These are phyloP conservation scores for Boloria selene DNA, from an alignment of 2,888 invertebrate species.

Conservation along the genomic window DNA sequence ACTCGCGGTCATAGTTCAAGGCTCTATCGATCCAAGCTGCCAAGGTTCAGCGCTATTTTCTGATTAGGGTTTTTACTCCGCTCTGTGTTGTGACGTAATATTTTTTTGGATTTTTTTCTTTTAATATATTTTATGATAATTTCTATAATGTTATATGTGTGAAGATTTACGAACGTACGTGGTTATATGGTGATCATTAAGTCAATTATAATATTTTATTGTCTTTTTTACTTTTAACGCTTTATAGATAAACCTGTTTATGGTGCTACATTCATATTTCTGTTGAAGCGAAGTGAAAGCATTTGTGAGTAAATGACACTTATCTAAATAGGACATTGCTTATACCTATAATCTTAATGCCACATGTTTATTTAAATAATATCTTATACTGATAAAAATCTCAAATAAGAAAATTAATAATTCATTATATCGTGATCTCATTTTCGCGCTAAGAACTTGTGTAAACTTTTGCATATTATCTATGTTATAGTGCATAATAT, in stretches of 20 bases:
- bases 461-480: background rate
- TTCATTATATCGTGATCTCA: background rate
- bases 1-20: conserved; percentile 49
- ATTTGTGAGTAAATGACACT: conserved; percentile 23
- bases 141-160: background rate
- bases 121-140: too few relatives aligned
- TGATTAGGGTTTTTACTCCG: conserved; percentile 25
- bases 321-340: conserved; percentile 31
- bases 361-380: conserved; percentile 20
- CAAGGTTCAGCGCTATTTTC: conserved; percentile 61
- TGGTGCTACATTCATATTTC: too few relatives aligned
- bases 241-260: too few relatives aligned
- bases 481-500: background rate
- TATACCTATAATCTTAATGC: conserved; percentile 26
- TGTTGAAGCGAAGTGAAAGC: conserved; percentile 25
- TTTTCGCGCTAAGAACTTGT: background rate
- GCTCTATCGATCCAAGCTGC: conserved; percentile 71
- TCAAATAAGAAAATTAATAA: conserved; percentile 12
- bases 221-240: too few relatives aligned
- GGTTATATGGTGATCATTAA: too few relatives aligned
- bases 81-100: background rate
- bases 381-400: conserved; percentile 29
- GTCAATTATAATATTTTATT: too few relatives aligned
- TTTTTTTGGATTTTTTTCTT: background rate
- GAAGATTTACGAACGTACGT: background rate